Percentiles rank a stretch among this genome's conserved stretches.
Conservation (phyloP, 1,140 invertebrate species). For the Cephus cinctus region DNA sequence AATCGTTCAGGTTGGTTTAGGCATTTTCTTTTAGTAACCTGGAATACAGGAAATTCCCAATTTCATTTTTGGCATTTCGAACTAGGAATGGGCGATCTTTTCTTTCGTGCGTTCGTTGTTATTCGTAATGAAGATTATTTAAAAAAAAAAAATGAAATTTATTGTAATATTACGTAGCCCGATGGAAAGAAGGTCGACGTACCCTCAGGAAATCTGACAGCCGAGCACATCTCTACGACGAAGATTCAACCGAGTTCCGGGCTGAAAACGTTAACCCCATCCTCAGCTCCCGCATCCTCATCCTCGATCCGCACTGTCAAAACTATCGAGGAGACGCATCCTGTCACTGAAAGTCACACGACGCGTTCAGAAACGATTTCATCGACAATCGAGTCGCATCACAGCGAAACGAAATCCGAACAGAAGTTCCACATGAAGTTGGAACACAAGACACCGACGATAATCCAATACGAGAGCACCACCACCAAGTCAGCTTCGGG, state of each 20-base stretch:
- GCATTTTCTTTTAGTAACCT: not conserved
- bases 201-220: slow-evolving; percentile 40
- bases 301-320: slow-evolving; percentile 40
- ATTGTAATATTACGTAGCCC: slow-evolving; percentile 30
- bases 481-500: no score
- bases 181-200: slow-evolving; percentile 42
- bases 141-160: not conserved
- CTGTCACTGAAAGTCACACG: slow-evolving; percentile 28
- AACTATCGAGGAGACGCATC: slow-evolving; percentile 25
- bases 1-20: slow-evolving; percentile 38
- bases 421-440: slow-evolving; percentile 55
- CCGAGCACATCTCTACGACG: slow-evolving; percentile 44
- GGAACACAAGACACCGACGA: slow-evolving; percentile 46
- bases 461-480: slow-evolving; percentile 22
- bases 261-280: slow-evolving; percentile 37
- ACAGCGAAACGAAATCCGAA: slow-evolving; percentile 50
- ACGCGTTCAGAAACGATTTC: slow-evolving; percentile 49
- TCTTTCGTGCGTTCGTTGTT: no score
- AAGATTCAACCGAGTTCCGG: slow-evolving; percentile 43
- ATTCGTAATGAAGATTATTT: no score
- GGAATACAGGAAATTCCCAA: no score
- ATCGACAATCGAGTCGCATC: slow-evolving; percentile 48
- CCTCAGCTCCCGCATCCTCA: slow-evolving; percentile 27
- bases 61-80: not conserved
- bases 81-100: not conserved